Evolutionary conservation across 2,113 vertebrate genomes (phyloP).

Genomic region (Brachypodius melanocephalos): DNA sequence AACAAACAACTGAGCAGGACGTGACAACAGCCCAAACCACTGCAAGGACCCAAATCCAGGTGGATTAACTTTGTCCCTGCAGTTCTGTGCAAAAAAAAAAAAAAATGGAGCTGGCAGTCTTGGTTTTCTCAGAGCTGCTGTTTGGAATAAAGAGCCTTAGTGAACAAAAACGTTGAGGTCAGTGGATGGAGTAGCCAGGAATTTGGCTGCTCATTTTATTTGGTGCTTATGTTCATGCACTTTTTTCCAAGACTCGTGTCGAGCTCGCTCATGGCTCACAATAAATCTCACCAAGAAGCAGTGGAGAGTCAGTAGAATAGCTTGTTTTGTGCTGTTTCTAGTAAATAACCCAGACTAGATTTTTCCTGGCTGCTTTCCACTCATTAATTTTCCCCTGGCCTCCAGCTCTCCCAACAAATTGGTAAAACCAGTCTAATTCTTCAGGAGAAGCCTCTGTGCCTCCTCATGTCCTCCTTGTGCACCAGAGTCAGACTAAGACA

Average conservation of each 20-base stretch:
- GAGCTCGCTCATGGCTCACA: conserved; percentile 32
- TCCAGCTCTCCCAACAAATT: background rate
- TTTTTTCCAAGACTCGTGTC: conserved; percentile 27
- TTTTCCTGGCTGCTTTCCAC: conserved; percentile 59
- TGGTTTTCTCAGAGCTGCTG: background rate
- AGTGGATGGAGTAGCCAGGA: conserved; percentile 7
- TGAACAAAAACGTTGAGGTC: conserved; percentile 26
- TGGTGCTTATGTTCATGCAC: conserved; percentile 9
- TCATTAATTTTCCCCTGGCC: conserved; percentile 36
- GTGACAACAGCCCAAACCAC: background rate
- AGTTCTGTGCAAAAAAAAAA: background rate
- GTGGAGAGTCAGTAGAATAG: conserved; percentile 21
- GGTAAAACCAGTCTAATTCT: background rate
- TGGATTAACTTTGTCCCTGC: conserved; percentile 20
- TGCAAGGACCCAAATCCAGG: background rate
- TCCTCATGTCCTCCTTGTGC: background rate
- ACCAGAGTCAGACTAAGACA: background rate
- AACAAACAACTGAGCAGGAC: background rate
- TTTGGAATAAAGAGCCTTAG: conserved; percentile 40
- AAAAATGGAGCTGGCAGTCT: background rate
- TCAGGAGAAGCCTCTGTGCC: background rate
- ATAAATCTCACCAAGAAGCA: conserved; percentile 53
- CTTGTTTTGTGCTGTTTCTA: conserved; percentile 57
- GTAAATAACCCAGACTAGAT: conserved; percentile 47
- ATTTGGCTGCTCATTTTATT: conserved; percentile 57